These are phyloP conservation scores for Iphiclides podalirius DNA, from an alignment of 2,888 invertebrate species.

Conservation along the genomic window DNA sequence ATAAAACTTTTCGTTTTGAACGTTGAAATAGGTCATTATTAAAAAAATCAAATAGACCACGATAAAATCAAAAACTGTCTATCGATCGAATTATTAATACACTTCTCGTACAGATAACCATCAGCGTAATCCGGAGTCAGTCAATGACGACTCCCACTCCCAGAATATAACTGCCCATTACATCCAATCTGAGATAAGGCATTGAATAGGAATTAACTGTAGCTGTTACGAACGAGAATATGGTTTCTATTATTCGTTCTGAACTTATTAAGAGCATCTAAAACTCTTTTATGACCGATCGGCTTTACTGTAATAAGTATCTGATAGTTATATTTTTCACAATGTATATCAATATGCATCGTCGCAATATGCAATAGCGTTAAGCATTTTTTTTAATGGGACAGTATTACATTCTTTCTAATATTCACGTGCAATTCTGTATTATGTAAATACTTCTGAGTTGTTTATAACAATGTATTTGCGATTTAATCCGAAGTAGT, in stretches of 20 bases:
- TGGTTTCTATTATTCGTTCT: constrained; percentile 22
- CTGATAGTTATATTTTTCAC: constrained; percentile 7
- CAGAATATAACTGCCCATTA: constrained; percentile 42
- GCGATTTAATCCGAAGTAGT: too few species aligned
- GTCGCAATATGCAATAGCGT: too few species aligned
- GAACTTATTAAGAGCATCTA: constrained; percentile 22
- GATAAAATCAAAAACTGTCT: constrained; percentile 54
- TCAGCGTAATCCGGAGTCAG: constrained; percentile 66
- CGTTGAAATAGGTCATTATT: background rate
- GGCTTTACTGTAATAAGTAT: constrained; percentile 1
- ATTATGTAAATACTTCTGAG: too few species aligned
- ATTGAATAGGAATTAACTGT: constrained; percentile 70
- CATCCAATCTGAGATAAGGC: constrained; percentile 63
- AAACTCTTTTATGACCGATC: constrained; percentile 11
- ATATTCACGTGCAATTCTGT: too few species aligned
- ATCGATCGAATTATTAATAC: constrained; percentile 68
- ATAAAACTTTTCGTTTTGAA: too few species aligned
- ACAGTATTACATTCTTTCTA: too few species aligned
- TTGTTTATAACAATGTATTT: too few species aligned
- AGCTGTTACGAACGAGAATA: constrained; percentile 46
- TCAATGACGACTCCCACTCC: constrained; percentile 69
- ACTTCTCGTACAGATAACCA: constrained; percentile 63
- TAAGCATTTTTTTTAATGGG: too few species aligned
- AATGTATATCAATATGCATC: too few species aligned
- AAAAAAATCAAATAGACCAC: constrained; percentile 15